phyloP scores from a whole-genome alignment of 2,113 vertebrate species.

The Megaptera novaeangliae region DNA sequence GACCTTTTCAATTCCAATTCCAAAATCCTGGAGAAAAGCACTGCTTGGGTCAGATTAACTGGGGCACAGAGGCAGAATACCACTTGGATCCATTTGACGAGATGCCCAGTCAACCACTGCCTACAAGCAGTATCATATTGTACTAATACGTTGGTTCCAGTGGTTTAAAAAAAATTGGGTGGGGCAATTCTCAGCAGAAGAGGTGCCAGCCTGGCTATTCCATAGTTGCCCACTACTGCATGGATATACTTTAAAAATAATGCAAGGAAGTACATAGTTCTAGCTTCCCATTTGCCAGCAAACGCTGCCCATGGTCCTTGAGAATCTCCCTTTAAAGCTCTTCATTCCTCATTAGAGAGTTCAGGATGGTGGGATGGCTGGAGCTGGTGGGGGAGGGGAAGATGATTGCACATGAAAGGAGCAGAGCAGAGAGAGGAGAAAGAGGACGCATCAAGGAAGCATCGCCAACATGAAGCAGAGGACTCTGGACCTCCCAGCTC shows the following conservation, averaged over 20 bases:
- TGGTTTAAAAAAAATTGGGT: not conserved
- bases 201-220: not conserved
- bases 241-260: not conserved
- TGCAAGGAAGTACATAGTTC: not conserved
- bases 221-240: not conserved
- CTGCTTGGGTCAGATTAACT: not conserved
- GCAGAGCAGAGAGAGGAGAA: not conserved
- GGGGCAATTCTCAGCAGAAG: not conserved
- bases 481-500: conserved; percentile 29
- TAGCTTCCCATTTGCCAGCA: not conserved
- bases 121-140: not conserved
- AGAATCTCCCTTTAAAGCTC: not conserved
- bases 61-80: not conserved
- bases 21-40: not conserved
- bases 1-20: not conserved
- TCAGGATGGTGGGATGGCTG: not conserved
- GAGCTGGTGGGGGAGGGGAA: not conserved
- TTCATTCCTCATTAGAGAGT: not conserved
- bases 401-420: not conserved
- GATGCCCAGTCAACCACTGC: not conserved
- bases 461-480: not conserved
- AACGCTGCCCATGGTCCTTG: not conserved
- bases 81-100: not conserved
- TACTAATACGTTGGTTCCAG: not conserved
- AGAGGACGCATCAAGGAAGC: not conserved